phyloP scores from a whole-genome alignment of 1,140 invertebrate species.

The Eriocheir sinensis region DNA sequence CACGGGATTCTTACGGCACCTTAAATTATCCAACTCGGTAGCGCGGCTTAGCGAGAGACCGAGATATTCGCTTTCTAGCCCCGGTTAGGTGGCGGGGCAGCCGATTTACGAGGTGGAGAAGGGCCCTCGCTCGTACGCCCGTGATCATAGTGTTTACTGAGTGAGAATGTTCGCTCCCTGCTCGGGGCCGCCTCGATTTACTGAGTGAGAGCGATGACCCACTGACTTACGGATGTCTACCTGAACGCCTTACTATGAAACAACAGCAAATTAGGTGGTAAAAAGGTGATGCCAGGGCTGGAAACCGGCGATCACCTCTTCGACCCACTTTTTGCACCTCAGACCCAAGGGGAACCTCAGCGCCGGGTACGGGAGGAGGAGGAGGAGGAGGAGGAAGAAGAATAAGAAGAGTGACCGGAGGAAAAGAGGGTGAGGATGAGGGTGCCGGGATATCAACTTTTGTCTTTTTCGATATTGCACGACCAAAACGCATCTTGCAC shows the following conservation, averaged over 20 bases:
- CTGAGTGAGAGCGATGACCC: conserved; percentile 3
- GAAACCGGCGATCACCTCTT: not conserved
- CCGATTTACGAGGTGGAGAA: conserved; percentile 23
- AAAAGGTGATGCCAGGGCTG: not conserved
- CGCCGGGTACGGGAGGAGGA: not conserved
- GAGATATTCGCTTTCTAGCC: conserved; percentile 23
- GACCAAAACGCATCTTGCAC: not conserved
- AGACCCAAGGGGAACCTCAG: not conserved
- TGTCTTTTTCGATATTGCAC: not conserved
- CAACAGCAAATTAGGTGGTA: not conserved
- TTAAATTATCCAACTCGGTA: conserved; percentile 34
- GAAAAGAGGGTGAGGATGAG: not conserved
- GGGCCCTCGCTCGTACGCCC: not conserved
- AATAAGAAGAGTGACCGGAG: not conserved
- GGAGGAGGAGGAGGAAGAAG: not conserved
- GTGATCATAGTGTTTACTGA: conserved; percentile 13
- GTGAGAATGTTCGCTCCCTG: not conserved
- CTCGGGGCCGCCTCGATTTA: not conserved
- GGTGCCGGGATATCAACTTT: not conserved
- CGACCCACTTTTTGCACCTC: not conserved
- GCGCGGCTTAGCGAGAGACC: not conserved
- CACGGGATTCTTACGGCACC: not conserved
- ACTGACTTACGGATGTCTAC: conserved; percentile 24
- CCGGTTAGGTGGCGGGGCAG: not conserved
- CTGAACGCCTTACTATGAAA: not conserved